These are phyloP conservation scores for Pseudolycoriella hygida DNA, from an alignment of 2,888 invertebrate genomes.

Conservation along the genomic window DNA sequence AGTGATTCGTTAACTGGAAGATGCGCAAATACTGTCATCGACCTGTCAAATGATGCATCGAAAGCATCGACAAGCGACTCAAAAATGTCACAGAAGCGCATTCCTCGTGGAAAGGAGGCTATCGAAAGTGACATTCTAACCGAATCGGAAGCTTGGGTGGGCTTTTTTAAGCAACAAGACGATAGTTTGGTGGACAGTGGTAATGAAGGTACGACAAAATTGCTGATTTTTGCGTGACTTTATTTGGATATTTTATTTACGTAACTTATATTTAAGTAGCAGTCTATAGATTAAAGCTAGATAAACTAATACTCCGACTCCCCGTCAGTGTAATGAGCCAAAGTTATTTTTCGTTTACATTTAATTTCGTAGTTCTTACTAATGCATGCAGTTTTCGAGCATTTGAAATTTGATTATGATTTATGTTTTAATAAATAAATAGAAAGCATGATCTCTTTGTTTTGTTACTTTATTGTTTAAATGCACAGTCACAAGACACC, in stretches of 20 bases:
- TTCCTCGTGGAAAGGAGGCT: conserved; percentile 7
- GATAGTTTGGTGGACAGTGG: conserved; percentile 10
- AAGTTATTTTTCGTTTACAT: no score
- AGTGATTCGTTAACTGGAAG: not conserved
- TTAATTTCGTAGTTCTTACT: no score
- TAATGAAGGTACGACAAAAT: conserved; percentile 10
- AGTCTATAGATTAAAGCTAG: no score
- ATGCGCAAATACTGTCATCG: not conserved
- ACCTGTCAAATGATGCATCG: not conserved
- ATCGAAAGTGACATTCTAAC: conserved; percentile 8
- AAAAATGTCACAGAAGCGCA: conserved; percentile 16
- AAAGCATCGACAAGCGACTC: conserved; percentile 7
- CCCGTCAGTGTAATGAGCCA: no score
- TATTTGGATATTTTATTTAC: not conserved
- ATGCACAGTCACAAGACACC: no score
- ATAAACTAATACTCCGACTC: no score
- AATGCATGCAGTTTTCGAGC: no score
- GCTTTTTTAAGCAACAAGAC: conserved; percentile 11
- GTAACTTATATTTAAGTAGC: not conserved
- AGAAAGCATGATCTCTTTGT: no score
- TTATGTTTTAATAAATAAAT: no score
- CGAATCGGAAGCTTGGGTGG: conserved; percentile 12
- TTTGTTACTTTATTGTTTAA: no score
- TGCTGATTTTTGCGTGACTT: not conserved
- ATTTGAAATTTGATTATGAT: no score